A percentile compares a stretch with the other conserved stretches of the same genome.
Conservation (phyloP, 2,113 vertebrate genomes). For the Antennarius striatus region DNA sequence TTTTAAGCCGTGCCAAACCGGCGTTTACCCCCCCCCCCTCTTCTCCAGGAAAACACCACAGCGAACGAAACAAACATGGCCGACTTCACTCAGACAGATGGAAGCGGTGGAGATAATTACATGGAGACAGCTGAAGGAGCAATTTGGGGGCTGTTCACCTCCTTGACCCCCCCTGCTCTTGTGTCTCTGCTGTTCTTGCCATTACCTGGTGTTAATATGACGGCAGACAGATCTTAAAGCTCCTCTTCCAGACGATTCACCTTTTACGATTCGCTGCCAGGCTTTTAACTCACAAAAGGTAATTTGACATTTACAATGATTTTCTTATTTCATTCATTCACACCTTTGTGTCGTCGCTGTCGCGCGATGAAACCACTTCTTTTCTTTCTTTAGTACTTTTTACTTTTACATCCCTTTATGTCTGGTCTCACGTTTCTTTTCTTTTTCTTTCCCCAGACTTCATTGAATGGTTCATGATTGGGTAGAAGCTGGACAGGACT, state of each 20-base stretch:
- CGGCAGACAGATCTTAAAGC: constrained; percentile 5
- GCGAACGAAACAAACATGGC: constrained; percentile 8
- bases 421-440: too few species aligned
- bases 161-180: constrained; percentile 8
- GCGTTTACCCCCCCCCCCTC: background rate
- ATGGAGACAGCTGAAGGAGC: background rate
- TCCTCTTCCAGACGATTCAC: constrained; percentile 29
- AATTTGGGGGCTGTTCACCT: background rate
- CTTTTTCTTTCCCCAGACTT: too few species aligned
- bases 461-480: too few species aligned
- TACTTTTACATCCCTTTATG: too few species aligned
- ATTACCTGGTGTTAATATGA: constrained; percentile 13
- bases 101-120: background rate
- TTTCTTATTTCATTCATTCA: too few species aligned
- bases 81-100: background rate
- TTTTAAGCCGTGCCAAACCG: too few species aligned
- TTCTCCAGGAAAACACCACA: constrained; percentile 2
- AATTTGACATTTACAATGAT: constrained; percentile 61
- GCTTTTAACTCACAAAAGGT: constrained; percentile 34
- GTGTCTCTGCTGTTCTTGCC: constrained; percentile 4
- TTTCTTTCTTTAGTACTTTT: too few species aligned
- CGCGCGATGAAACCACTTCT: too few species aligned
- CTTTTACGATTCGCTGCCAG: constrained; percentile 28
- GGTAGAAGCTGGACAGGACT: too few species aligned
- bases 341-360: too few species aligned